Evolutionary conservation across 2,797 vertebrate species (phyloP).

Genomic region (Acomys russatus): DNA sequence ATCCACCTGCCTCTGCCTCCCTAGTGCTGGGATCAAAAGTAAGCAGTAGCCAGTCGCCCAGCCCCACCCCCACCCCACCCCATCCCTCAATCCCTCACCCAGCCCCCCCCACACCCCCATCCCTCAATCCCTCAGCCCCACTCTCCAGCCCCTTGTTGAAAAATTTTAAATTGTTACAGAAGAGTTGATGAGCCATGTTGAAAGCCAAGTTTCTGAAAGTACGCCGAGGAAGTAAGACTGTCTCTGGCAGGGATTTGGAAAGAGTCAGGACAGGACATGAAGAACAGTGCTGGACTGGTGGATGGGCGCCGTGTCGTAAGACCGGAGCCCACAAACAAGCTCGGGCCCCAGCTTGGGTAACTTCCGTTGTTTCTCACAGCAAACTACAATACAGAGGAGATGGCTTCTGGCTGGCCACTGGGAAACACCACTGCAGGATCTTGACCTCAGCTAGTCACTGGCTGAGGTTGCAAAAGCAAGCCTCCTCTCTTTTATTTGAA

Average conservation of each 20-base stretch:
- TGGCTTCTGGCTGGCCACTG: background rate
- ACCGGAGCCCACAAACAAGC: conserved; percentile 60
- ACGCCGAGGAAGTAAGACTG: background rate
- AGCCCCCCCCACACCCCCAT: background rate
- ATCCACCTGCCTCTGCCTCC: background rate
- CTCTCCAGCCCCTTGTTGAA: background rate
- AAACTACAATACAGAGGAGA: background rate
- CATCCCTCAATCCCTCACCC: background rate
- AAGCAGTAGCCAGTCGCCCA: no score
- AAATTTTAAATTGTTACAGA: background rate
- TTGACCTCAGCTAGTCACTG: conserved; percentile 13
- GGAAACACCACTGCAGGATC: background rate
- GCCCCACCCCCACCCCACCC: background rate
- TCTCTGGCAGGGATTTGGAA: background rate
- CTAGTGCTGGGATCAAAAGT: background rate
- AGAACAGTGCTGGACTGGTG: background rate
- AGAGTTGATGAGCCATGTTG: background rate
- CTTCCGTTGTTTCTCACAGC: conserved; percentile 65
- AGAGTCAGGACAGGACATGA: background rate
- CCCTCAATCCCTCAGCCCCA: background rate
- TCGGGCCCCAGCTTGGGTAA: conserved; percentile 58
- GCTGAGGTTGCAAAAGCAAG: background rate
- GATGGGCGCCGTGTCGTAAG: conserved; percentile 43
- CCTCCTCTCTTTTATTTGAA: background rate
- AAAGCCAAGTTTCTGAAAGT: background rate